phyloP scores from a whole-genome alignment of 2,113 vertebrate genomes.

The Thunnus maccoyii region DNA sequence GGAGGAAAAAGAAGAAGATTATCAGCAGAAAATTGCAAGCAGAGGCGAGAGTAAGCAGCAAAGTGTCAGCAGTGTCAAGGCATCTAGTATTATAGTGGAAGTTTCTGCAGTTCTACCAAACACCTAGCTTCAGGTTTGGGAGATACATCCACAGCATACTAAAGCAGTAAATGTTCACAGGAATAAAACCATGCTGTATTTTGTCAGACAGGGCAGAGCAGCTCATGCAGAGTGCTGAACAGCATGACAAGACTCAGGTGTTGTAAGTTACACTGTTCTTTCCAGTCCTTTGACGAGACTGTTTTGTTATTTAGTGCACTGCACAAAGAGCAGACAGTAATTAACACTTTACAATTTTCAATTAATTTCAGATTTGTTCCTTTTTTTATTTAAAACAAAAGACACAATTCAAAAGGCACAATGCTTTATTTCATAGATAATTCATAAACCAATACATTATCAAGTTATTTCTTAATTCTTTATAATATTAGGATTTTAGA shows the following conservation, averaged over 20 bases:
- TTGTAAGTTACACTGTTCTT: background rate
- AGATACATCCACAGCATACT: background rate
- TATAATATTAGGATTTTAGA: constrained; percentile 43
- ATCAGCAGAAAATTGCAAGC: background rate
- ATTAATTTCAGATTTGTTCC: too few species aligned
- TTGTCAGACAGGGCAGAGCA: constrained; percentile 22
- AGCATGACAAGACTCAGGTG: constrained; percentile 12
- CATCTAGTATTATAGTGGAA: background rate
- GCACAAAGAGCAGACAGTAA: too few species aligned
- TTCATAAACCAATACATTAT: constrained; percentile 53
- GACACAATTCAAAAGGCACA: constrained; percentile 56
- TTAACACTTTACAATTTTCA: too few species aligned
- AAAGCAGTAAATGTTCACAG: constrained; percentile 10
- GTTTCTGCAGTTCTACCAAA: background rate
- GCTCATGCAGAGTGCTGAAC: constrained; percentile 12
- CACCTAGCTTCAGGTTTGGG: background rate
- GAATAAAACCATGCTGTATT: background rate
- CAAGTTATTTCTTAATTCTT: constrained; percentile 23
- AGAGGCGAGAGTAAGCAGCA: too few species aligned
- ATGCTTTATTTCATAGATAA: constrained; percentile 80
- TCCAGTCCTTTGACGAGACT: background rate
- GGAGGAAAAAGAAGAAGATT: too few species aligned
- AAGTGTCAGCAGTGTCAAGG: background rate
- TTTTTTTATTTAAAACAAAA: background rate
- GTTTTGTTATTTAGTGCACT: background rate